Base-by-base conservation (phyloP, 1,140 invertebrate species). In the Scylla paramamosain region DNA sequence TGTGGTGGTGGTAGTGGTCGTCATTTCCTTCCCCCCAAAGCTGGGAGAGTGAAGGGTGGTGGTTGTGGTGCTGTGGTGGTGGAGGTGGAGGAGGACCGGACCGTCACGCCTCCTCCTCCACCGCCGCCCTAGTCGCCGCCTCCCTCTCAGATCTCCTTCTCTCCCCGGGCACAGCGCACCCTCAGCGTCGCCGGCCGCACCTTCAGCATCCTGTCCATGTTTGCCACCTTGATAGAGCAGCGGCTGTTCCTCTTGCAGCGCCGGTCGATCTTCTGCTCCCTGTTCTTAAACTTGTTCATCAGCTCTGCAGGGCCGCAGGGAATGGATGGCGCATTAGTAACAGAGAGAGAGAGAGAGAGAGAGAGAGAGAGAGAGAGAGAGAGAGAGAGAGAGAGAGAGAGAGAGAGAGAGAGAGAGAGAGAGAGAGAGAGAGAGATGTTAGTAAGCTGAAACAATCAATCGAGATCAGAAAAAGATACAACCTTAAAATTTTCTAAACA, bases 261-360 rank as follows among this genome's bases (percentile, higher is more conserved):
- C 0, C 52, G 28, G 14, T 67, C 90, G 28, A 32, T 46, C 10
- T 28, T 45, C 90, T 91, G 90, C 16, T 91, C 90, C 52, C 52
- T 10, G 52, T 67, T 91, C 90, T 77, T 91, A n/a, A 91, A 91
- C 59, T 32, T 91, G 52, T 91, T 91, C 90, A 91, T 91, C 52
- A 77, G n/a, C 90, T 46, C 90, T 91, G 59, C 87, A 16, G 31
- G 39, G 29, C 39, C 39, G 39, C 39, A 6, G 39, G 39, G 39
- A 39, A 39, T 39, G 39, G 39, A 39, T 39, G 39, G 39, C 1
- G 39, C 39, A 6, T 39, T 39, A 39, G 39, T 39, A 39, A 39
- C 39, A 39, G 1, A 39, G 1, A 39, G 1, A 39, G 39, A 39
- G 39, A 39, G 39, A 39, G 1, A 39, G 39, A 39, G 39, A 39